These are phyloP conservation scores for Leptura quadrifasciata DNA, from an alignment of 2,888 invertebrate species.

Conservation along the genomic window DNA sequence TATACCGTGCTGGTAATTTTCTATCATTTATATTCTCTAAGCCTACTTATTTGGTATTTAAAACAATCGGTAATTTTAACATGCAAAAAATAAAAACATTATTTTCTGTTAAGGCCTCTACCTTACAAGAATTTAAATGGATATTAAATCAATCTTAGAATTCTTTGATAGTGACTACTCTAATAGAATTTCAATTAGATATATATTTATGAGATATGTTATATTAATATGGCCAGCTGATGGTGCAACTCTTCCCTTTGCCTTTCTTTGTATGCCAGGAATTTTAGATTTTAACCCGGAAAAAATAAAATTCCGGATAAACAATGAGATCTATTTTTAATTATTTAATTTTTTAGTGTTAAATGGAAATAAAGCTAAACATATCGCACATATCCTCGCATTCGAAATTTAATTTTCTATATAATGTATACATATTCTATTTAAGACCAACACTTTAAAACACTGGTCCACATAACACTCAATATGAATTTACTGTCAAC, in stretches of 20 bases:
- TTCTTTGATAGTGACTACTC: conserved; percentile 52
- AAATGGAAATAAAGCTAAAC: too few species aligned
- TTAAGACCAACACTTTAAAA: too few species aligned
- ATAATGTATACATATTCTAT: too few species aligned
- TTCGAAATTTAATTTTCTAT: too few species aligned
- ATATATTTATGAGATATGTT: conserved; percentile 27
- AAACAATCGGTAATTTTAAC: conserved; percentile 61
- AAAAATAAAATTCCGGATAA: too few species aligned
- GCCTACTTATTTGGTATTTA: conserved; percentile 61
- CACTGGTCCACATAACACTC: too few species aligned
- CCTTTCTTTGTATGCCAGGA: too few species aligned
- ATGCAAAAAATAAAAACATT: conserved; percentile 60
- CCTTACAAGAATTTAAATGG: conserved; percentile 59
- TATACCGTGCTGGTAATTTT: conserved; percentile 45
- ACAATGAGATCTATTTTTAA: too few species aligned
- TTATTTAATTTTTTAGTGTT: too few species aligned
- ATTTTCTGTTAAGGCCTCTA: conserved; percentile 60
- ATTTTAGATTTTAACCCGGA: too few species aligned
- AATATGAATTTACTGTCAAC: too few species aligned
- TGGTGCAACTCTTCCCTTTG: not conserved
- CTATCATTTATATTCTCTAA: conserved; percentile 58
- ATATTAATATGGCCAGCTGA: conserved; percentile 31
- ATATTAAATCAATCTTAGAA: conserved; percentile 58
- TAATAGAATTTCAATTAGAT: conserved; percentile 51
- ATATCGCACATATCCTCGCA: too few species aligned